Evolutionary conservation across 2,888 invertebrate species (phyloP), one percentile per base, ranked within the genome.

Genomic region (Hemistola chrysoprasaria): DNA sequence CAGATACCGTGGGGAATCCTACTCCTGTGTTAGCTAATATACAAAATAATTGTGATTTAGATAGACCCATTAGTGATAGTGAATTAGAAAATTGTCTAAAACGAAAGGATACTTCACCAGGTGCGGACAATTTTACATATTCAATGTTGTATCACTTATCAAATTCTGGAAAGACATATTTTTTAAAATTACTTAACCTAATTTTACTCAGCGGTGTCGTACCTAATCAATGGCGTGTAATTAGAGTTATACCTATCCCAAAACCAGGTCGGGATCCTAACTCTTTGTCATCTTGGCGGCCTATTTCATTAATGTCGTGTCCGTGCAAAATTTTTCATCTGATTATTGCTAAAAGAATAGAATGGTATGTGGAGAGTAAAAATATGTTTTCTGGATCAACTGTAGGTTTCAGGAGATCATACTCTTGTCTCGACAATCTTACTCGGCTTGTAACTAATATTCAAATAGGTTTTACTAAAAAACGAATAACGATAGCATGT

Each of bases 161-260:
- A 1, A 8, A 23, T 3, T 38, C 8, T 26, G 50, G 24, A 3
- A 41, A 41, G 11, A 4, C 1, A 0, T 9, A 37, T 5, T 35
- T 50, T 3, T 0, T 39, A 6, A 3, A 3, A 1, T 8, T 52
- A 1, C 49, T 34, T 29, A 47, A 52, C n/a, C 0, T 23, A 5
- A 35, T 35, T 21, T 26, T 16, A n/a, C n/a, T n/a, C 6, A 26
- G 7, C 2, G 31, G 50, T 8, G 38, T 50, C 22, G 44, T 53
- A 7, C 58, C 55, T 0, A 8, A 2, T 4, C 58, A 62, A 20
- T 60, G 54, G 56, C 33, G 51, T 5, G 25, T 48, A 2, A 34
- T 56, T 5, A 27, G 4, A 3, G 46, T 57, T 6, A 22, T 49
- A 1, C 50, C 57, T n/a, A 50, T 57, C 1, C 56, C 57, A 0